phyloP scores from a whole-genome alignment of 2,113 vertebrate genomes.

The Platanista minor region DNA sequence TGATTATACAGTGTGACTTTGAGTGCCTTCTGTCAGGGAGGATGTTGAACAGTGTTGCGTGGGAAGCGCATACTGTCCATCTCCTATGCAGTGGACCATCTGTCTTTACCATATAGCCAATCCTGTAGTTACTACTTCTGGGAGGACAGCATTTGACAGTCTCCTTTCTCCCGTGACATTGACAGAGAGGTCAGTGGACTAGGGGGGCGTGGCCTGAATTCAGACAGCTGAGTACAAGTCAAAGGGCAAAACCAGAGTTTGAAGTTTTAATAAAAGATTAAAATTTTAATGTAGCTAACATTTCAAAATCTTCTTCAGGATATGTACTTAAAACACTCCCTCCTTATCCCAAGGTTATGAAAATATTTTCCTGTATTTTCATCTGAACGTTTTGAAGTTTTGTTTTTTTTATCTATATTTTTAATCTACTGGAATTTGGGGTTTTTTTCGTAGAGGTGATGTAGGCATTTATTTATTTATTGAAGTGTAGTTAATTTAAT shows the following conservation, averaged over 20 bases:
- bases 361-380: background rate
- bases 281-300: background rate
- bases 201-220: rapidly evolving
- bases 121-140: background rate
- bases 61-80: background rate
- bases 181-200: background rate
- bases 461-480: background rate
- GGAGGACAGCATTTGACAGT: background rate
- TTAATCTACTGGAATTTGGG: background rate
- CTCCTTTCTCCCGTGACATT: background rate
- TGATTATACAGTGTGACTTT: background rate
- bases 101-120: background rate
- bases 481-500: background rate
- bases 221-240: background rate
- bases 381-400: background rate
- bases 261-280: background rate
- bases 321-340: background rate
- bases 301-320: background rate
- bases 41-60: too few relatives aligned
- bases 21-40: background rate
- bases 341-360: background rate
- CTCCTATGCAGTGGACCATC: background rate
- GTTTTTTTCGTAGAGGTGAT: background rate
- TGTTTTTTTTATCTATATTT: background rate
- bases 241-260: background rate